These are phyloP conservation scores for Drosophila sucinea DNA, from an alignment of 1,140 invertebrate species.

Conservation along the genomic window DNA sequence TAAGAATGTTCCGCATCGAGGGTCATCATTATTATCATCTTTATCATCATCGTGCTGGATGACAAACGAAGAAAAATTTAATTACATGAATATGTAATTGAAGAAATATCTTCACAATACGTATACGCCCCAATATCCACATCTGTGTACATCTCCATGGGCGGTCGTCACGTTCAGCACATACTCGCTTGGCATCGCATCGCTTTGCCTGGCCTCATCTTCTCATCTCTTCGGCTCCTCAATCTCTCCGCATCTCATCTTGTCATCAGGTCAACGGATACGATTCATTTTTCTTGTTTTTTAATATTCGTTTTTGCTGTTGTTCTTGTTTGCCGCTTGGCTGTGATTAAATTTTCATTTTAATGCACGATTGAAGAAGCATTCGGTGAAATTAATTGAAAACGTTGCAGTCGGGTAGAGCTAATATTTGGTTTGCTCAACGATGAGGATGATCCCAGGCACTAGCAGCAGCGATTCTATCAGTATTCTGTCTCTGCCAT, in stretches of 20 bases:
- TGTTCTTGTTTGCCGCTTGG: slow-evolving; percentile 33
- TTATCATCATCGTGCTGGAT: neutral
- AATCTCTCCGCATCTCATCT: slow-evolving; percentile 27
- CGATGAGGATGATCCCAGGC: slow-evolving; percentile 3
- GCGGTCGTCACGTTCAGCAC: slow-evolving; percentile 4
- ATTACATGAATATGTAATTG: slow-evolving; percentile 50
- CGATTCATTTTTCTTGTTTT: slow-evolving; percentile 41
- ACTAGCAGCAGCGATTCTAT: neutral
- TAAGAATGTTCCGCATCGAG: slow-evolving; percentile 23
- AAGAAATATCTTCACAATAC: slow-evolving; percentile 59
- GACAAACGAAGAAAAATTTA: slow-evolving; percentile 62
- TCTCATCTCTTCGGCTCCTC: neutral
- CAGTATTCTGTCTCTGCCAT: slow-evolving; percentile 12
- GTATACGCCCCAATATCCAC: slow-evolving; percentile 43
- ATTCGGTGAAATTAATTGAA: slow-evolving; percentile 77
- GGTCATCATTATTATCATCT: slow-evolving; percentile 22
- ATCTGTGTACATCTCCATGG: slow-evolving; percentile 3
- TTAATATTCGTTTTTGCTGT: neutral
- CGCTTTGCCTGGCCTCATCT: neutral
- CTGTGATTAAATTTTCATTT: slow-evolving; percentile 80
- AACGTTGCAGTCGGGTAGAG: slow-evolving; percentile 60
- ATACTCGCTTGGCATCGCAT: neutral
- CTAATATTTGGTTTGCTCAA: slow-evolving; percentile 72
- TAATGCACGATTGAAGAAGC: slow-evolving; percentile 78
- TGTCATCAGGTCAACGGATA: slow-evolving; percentile 50